Conservation (phyloP, 2,113 vertebrate genomes). For the Macrotus californicus region DNA sequence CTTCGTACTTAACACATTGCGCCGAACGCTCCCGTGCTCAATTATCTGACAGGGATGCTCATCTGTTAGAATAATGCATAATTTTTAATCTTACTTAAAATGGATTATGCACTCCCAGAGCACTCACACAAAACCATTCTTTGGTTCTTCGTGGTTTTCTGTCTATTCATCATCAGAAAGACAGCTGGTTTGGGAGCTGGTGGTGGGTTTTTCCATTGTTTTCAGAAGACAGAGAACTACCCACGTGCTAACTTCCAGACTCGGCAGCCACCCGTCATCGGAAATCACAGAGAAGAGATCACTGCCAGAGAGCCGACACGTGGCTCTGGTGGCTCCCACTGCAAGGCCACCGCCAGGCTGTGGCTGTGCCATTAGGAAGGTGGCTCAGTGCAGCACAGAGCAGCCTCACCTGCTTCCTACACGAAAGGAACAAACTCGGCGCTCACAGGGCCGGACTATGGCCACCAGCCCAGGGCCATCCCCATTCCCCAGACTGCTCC, state of each 20-base stretch:
- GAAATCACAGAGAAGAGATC: background rate
- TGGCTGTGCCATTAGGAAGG: background rate
- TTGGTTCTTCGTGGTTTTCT: background rate
- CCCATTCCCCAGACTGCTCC: background rate
- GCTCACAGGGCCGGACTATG: background rate
- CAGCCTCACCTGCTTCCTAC: background rate
- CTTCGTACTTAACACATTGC: background rate
- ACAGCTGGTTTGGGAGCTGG: constrained; percentile 26
- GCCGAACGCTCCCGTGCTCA: background rate
- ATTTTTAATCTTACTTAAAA: constrained; percentile 45
- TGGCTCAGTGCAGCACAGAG: background rate
- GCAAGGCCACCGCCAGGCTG: background rate
- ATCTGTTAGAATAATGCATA: background rate
- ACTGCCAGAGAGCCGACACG: background rate
- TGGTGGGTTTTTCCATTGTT: constrained; percentile 54
- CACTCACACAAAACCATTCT: background rate
- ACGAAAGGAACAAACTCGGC: background rate
- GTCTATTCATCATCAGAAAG: constrained; percentile 36
- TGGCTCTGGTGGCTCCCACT: background rate
- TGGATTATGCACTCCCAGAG: background rate
- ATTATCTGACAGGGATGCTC: background rate
- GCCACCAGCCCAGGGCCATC: accelerated
- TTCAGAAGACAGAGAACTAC: background rate
- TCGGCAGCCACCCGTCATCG: background rate
- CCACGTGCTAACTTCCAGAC: background rate